Evolutionary conservation across 2,113 vertebrate species (phyloP).

Genomic region (Pan paniscus): DNA sequence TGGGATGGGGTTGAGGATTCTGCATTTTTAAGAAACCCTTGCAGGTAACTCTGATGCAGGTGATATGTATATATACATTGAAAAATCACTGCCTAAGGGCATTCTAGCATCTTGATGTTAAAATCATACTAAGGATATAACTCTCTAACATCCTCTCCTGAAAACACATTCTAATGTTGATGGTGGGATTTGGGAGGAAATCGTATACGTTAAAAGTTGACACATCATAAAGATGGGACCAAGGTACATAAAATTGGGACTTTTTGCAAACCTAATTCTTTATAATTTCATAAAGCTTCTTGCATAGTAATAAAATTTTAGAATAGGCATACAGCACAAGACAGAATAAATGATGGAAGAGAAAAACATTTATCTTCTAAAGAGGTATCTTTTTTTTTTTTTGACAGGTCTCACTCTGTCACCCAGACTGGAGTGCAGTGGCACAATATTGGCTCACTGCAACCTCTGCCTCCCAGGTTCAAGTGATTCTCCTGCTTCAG

Average conservation of each 20-base stretch:
- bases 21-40: not conserved
- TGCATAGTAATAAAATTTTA: not conserved
- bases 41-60: not conserved
- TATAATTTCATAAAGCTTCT: constrained; percentile 34
- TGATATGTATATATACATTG: not conserved
- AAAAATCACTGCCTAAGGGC: not conserved
- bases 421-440: too few species aligned
- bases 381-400: too few species aligned
- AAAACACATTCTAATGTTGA: not conserved
- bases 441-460: too few species aligned
- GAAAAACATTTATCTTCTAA: constrained; percentile 19
- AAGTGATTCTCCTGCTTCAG: too few species aligned
- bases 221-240: not conserved
- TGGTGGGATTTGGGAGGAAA: not conserved
- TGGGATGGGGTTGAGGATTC: not conserved
- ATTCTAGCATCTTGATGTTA: not conserved
- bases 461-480: too few species aligned
- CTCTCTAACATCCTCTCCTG: not conserved
- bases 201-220: not conserved
- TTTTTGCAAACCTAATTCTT: not conserved
- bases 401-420: too few species aligned
- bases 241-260: not conserved
- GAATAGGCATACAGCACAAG: not conserved
- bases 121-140: not conserved
- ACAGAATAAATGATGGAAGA: not conserved